These are phyloP conservation scores for Genyomyrus donnyi DNA, from an alignment of 2,113 vertebrate species.

Conservation along the genomic window DNA sequence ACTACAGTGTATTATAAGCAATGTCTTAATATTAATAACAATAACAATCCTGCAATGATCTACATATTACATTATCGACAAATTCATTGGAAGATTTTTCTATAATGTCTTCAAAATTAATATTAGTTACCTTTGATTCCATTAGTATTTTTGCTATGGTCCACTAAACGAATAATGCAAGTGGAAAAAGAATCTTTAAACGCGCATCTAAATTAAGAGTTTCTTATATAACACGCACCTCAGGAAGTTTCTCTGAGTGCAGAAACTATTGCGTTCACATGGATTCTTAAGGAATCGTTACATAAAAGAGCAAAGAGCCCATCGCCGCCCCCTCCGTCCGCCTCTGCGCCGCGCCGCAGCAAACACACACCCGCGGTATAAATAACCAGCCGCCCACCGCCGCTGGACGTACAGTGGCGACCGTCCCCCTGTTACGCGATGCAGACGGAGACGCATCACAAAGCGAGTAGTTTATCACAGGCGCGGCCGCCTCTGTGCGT, in stretches of 20 bases:
- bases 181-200: background rate
- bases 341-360: background rate
- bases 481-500: background rate
- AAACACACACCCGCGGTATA: slow-evolving; percentile 15
- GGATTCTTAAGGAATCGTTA: slow-evolving; percentile 10
- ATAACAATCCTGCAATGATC: background rate
- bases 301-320: slow-evolving; percentile 15
- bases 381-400: slow-evolving; percentile 27
- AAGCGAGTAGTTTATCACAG: background rate
- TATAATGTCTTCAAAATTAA: background rate
- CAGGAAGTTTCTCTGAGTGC: background rate
- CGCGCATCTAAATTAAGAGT: background rate
- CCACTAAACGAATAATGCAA: background rate
- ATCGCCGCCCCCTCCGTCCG: slow-evolving; percentile 19
- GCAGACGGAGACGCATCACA: background rate
- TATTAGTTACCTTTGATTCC: background rate
- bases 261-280: background rate
- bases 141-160: background rate
- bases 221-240: slow-evolving; percentile 1
- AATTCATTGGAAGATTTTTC: background rate
- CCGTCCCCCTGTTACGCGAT: background rate
- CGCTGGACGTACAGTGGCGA: slow-evolving; percentile 15
- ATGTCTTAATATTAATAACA: background rate
- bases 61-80: background rate
- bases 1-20: background rate